Conservation (phyloP, 92 coral and sea anemone genomes). For the Zoanthus solanderi region DNA sequence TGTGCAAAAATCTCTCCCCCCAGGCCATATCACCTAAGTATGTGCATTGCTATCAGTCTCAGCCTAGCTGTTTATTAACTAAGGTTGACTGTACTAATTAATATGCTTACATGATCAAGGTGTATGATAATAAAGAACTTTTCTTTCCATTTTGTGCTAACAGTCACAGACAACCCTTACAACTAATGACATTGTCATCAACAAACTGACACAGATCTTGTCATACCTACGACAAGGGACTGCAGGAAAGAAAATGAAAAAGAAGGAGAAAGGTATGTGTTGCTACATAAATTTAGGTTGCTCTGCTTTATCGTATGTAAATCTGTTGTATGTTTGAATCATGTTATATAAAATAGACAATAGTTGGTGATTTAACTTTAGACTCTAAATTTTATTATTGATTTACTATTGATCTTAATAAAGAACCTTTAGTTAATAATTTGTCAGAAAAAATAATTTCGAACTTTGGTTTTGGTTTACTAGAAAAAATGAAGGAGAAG, state of each 20-base stretch:
- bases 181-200: conserved; percentile 98
- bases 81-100: too few species aligned
- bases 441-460: too few species aligned
- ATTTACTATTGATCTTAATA: too few species aligned
- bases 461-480: not conserved
- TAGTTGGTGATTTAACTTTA: not conserved
- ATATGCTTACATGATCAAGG: not conserved
- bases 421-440: too few species aligned
- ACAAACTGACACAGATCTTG: conserved; percentile 97
- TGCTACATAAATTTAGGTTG: not conserved
- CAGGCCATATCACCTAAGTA: too few species aligned
- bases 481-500: conserved; percentile 53
- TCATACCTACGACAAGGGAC: conserved; percentile 97
- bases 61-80: too few species aligned
- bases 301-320: too few species aligned
- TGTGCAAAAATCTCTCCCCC: too few species aligned
- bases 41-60: too few species aligned
- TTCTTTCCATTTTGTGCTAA: not conserved
- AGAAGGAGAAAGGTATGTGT: conserved; percentile 87
- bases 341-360: not conserved
- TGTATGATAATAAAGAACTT: not conserved
- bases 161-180: conserved; percentile 97
- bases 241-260: conserved; percentile 88
- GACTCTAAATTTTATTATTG: not conserved
- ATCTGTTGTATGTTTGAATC: too few species aligned